Evolutionary conservation across 2,113 vertebrate species (phyloP), one percentile per base, ranked within the genome.

Genomic region (Hypocryptadius cinnamomeus): DNA sequence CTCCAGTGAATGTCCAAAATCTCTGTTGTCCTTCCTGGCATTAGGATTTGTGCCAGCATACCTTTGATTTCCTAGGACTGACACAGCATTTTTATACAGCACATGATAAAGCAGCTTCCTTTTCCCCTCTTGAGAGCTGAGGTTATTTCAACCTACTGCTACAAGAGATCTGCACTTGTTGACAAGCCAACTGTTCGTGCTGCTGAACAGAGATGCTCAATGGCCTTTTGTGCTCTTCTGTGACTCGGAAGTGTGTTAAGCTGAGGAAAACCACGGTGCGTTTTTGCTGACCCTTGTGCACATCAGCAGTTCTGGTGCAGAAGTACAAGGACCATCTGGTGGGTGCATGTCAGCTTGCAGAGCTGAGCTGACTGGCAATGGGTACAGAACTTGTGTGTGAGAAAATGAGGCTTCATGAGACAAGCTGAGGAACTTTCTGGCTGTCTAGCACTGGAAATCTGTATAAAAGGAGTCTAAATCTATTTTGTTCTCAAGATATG

Each of bases 251-350:
- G 39, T 0, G 1, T 47, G 69, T n/a, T 83, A 74, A 80, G 24
- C 51, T 1, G 13, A 91, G n/a, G 33, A 89, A 90, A 95, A 85
- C 64, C 72, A 70, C 0, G 2, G 54, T 20, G 54, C 18, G 15
- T 57, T 95, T 94, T 77, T 94, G 74, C 87, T 93, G 90, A 89
- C 60, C 54, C 53, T 28, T 47, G 50, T 3, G 21, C 59, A 66
- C 53, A 69, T 76, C 78, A 89, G 93, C 81, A 91, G 12, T 87
- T 95, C 81, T 85, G 76, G 39, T 90, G 83, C 83, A 92, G 92
- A 92, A 94, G 60, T 71, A 70, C 21, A 0, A 59, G 79, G 45
- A 86, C 72, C 90, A 88, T 71, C 93, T 94, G 88, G 83, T 23
- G 64, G 51, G 39, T 71, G 13, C 20, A 9, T 35, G 64, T 51